These are phyloP conservation scores for Protodeltote pygarga DNA, from an alignment of 2,888 invertebrate genomes.

Conservation along the genomic window DNA sequence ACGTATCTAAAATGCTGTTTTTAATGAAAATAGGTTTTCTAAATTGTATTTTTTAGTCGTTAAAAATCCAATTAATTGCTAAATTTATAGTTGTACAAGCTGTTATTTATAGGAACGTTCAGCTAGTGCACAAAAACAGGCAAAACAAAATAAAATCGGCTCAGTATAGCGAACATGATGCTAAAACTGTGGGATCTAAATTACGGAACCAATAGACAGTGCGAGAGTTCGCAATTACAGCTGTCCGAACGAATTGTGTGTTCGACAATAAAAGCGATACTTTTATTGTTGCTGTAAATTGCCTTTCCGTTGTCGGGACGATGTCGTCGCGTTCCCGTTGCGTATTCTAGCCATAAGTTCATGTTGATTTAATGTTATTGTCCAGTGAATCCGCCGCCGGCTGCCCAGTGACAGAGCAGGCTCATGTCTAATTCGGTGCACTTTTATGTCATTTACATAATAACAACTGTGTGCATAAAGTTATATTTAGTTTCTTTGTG, in stretches of 20 bases:
- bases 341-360: conserved; percentile 68
- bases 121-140: conserved; percentile 29
- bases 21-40: neutral
- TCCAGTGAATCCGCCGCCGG: conserved; percentile 58
- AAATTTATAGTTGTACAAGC: conserved; percentile 30
- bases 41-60: conserved; percentile 5
- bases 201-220: conserved; percentile 81
- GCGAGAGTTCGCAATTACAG: conserved; percentile 81
- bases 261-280: conserved; percentile 83
- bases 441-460: conserved; percentile 32
- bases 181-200: conserved; percentile 78
- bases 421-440: conserved; percentile 28
- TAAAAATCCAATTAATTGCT: conserved; percentile 29
- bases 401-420: conserved; percentile 22
- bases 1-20: too few relatives aligned
- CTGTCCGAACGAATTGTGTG: conserved; percentile 83
- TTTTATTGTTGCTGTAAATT: conserved; percentile 83
- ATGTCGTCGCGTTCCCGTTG: conserved; percentile 68
- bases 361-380: conserved; percentile 75
- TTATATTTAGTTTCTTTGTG: too few relatives aligned
- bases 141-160: conserved; percentile 49
- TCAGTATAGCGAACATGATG: conserved; percentile 61
- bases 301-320: conserved; percentile 67
- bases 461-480: neutral
- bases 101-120: conserved; percentile 40